A percentile compares a stretch with the other conserved stretches of the same genome.
These are phyloP conservation scores for Drosophila mauritiana DNA, from an alignment of 1,140 invertebrate species.

Conservation along the genomic window DNA sequence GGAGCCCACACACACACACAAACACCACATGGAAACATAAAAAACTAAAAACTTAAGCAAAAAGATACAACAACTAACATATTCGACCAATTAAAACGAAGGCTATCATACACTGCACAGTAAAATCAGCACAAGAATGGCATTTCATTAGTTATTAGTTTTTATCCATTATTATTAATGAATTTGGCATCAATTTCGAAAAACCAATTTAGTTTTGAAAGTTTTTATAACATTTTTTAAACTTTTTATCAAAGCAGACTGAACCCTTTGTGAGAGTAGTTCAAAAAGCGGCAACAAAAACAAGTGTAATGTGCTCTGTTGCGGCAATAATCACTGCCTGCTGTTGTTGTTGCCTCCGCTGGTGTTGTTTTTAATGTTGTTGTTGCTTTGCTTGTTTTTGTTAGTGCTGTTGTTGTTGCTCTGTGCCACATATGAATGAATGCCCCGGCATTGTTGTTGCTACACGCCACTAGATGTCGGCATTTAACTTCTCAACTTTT, in stretches of 20 bases:
- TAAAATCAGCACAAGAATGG: too few species aligned
- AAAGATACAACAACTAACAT: conserved; percentile 20
- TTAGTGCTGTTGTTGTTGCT: conserved; percentile 12
- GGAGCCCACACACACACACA: conserved; percentile 31
- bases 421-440: conserved; percentile 78
- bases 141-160: too few species aligned
- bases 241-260: too few species aligned
- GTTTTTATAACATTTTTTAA: too few species aligned
- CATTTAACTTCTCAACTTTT: conserved; percentile 82
- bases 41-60: conserved; percentile 43
- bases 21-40: conserved; percentile 3
- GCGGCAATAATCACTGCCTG: conserved; percentile 77
- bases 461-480: conserved; percentile 77
- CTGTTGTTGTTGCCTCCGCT: conserved; percentile 35
- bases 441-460: conserved; percentile 70
- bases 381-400: conserved; percentile 12
- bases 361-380: conserved; percentile 41
- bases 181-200: too few species aligned
- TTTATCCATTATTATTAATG: too few species aligned
- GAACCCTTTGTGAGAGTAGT: conserved; percentile 16
- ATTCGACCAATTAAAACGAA: conserved; percentile 12
- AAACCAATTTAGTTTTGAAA: too few species aligned
- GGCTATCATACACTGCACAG: conserved; percentile 10
- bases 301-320: conserved; percentile 84
- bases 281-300: conserved; percentile 64